A percentile compares a stretch with the other conserved stretches of the same genome.
phyloP scores from a whole-genome alignment of 2,888 invertebrate genomes.

The Suillia variegata region DNA sequence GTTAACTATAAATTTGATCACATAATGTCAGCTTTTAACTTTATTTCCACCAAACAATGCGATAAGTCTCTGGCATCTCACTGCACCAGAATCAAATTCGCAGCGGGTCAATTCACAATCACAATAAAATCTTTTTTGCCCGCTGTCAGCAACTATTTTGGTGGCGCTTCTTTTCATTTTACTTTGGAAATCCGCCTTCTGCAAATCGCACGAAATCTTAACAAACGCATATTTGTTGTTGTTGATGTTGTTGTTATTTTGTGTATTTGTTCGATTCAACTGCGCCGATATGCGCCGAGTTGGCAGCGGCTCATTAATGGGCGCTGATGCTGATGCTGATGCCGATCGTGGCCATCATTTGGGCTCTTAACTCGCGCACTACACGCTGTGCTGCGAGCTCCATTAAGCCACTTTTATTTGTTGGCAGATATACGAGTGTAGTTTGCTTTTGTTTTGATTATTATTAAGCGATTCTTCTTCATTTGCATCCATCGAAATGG shows the following conservation, averaged over 20 bases:
- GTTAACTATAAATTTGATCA: too few relatives aligned
- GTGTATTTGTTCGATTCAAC: too few relatives aligned
- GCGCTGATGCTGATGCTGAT: neutral
- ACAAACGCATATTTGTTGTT: too few relatives aligned
- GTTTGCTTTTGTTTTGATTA: neutral
- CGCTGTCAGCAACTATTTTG: conserved; percentile 6
- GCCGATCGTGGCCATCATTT: neutral
- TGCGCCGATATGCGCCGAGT: conserved; percentile 2
- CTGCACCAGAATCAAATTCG: too few relatives aligned
- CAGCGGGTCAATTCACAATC: conserved; percentile 38
- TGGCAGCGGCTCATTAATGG: neutral
- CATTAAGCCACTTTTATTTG: neutral
- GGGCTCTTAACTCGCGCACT: neutral
- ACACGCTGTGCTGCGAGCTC: neutral
- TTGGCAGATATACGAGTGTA: neutral
- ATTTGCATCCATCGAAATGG: neutral
- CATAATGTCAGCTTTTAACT: too few relatives aligned
- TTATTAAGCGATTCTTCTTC: neutral
- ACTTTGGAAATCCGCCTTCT: too few relatives aligned
- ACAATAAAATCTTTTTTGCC: neutral
- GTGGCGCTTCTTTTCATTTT: too few relatives aligned
- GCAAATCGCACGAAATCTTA: too few relatives aligned
- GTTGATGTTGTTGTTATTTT: too few relatives aligned
- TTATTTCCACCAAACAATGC: too few relatives aligned
- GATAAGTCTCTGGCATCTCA: too few relatives aligned